phyloP scores from a whole-genome alignment of 2,888 invertebrate genomes.

The Apodemia hepburni region DNA sequence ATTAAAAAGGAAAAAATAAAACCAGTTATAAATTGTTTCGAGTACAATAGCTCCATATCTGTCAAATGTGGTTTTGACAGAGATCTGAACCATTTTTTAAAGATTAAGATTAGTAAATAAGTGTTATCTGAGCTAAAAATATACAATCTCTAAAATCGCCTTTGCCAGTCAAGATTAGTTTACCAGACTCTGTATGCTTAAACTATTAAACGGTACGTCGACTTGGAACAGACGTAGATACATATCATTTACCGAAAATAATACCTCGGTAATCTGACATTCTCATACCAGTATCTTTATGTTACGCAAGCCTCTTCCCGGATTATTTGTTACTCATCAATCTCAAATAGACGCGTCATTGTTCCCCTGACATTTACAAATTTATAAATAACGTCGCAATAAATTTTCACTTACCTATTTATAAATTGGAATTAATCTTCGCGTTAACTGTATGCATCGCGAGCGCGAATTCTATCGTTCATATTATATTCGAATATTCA shows the following conservation, averaged over 20 bases:
- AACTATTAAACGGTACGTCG: slow-evolving; percentile 68
- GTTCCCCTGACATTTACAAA: slow-evolving; percentile 76
- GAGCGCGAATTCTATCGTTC: slow-evolving; percentile 15
- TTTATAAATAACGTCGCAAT: slow-evolving; percentile 66
- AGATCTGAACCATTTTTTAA: background rate
- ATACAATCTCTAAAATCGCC: slow-evolving; percentile 27
- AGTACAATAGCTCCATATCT: background rate
- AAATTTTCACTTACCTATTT: slow-evolving; percentile 46
- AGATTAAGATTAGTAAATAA: background rate
- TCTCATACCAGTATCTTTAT: slow-evolving; percentile 46
- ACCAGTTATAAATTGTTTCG: background rate
- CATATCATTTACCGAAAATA: slow-evolving; percentile 74
- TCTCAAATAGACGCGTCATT: slow-evolving; percentile 73
- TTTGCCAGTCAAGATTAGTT: slow-evolving; percentile 62
- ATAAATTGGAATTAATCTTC: slow-evolving; percentile 41
- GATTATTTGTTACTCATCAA: slow-evolving; percentile 74
- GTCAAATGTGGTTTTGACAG: background rate
- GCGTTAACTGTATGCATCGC: slow-evolving; percentile 6
- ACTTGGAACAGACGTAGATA: slow-evolving; percentile 62
- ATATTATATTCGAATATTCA: slow-evolving; percentile 18
- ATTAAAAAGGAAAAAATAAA: too few relatives aligned
- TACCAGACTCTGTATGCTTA: slow-evolving; percentile 54
- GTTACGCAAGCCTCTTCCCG: slow-evolving; percentile 65
- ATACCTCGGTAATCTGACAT: slow-evolving; percentile 65
- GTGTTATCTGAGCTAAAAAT: slow-evolving; percentile 10